A percentile compares a stretch with the other conserved stretches of the same genome.
Evolutionary conservation across 1,140 invertebrate species (phyloP).

Genomic region (Phocides pigmalion): DNA sequence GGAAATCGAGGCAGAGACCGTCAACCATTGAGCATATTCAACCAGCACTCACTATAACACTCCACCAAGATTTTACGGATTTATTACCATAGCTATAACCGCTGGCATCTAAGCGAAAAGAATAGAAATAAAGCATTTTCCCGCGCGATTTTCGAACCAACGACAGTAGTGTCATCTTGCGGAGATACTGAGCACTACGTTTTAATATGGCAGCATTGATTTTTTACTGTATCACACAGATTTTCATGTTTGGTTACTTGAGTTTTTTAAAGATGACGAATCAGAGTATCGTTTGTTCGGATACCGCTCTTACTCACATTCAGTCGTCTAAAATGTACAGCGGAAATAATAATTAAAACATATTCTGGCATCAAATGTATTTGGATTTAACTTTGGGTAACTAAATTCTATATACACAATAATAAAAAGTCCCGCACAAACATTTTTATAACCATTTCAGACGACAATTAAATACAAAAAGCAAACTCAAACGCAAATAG

Average conservation of each 20-base stretch:
- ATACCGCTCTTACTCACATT: conserved; percentile 47
- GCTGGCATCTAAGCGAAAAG: conserved; percentile 70
- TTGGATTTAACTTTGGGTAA: conserved; percentile 71
- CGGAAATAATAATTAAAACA: conserved; percentile 59
- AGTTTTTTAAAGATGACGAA: conserved; percentile 3
- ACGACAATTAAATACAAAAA: conserved; percentile 61
- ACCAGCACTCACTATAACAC: conserved; percentile 59
- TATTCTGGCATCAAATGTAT: conserved; percentile 61
- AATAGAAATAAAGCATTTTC: conserved; percentile 63
- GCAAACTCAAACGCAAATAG: conserved; percentile 56
- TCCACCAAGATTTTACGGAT: conserved; percentile 63
- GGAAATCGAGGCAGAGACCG: conserved; percentile 47
- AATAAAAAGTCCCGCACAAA: conserved; percentile 55
- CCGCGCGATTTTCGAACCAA: conserved; percentile 54
- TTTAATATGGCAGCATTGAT: conserved; percentile 30
- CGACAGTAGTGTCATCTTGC: conserved; percentile 42
- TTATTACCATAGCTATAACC: conserved; percentile 56
- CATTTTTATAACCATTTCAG: conserved; percentile 45
- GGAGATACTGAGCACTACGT: conserved; percentile 22
- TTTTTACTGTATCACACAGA: no score
- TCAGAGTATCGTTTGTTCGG: conserved; percentile 46
- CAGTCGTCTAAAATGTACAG: conserved; percentile 55
- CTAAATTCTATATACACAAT: conserved; percentile 77
- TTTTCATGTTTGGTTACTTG: no score
- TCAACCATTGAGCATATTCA: conserved; percentile 71